phyloP scores from a whole-genome alignment of 1,140 invertebrate species.

The Drosophila pruinosa region DNA sequence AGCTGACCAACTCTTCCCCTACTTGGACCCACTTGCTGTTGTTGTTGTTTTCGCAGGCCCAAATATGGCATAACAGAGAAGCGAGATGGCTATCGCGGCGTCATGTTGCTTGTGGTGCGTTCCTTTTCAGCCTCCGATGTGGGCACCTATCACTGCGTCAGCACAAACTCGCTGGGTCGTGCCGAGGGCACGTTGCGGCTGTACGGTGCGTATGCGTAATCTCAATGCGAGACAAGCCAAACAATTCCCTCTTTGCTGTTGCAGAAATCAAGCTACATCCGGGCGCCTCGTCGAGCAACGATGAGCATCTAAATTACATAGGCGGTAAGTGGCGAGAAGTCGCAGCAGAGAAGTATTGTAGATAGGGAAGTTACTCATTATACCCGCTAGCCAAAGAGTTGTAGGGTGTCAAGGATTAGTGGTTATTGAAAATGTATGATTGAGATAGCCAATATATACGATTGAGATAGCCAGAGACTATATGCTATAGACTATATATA shows the following conservation, averaged over 20 bases:
- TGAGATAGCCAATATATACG: no score
- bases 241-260: constrained; percentile 33
- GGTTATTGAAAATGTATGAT: no score
- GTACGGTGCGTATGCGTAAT: constrained; percentile 88
- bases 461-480: no score
- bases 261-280: constrained; percentile 82
- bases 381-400: no score
- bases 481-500: no score
- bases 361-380: no score
- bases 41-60: constrained; percentile 86
- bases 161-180: constrained; percentile 93
- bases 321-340: constrained; percentile 59
- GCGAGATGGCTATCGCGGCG: constrained; percentile 90
- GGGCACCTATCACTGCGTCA: constrained; percentile 95
- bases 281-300: constrained; percentile 73
- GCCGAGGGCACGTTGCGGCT: constrained; percentile 92
- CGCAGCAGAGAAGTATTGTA: not conserved
- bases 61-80: constrained; percentile 93
- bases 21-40: not conserved
- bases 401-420: no score
- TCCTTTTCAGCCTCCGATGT: constrained; percentile 91
- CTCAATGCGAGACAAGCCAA: not conserved
- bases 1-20: no score
- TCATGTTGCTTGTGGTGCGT: constrained; percentile 92
- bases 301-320: constrained; percentile 79